Conservation (phyloP, 2,888 invertebrate genomes). For the Diarsia rubi region DNA sequence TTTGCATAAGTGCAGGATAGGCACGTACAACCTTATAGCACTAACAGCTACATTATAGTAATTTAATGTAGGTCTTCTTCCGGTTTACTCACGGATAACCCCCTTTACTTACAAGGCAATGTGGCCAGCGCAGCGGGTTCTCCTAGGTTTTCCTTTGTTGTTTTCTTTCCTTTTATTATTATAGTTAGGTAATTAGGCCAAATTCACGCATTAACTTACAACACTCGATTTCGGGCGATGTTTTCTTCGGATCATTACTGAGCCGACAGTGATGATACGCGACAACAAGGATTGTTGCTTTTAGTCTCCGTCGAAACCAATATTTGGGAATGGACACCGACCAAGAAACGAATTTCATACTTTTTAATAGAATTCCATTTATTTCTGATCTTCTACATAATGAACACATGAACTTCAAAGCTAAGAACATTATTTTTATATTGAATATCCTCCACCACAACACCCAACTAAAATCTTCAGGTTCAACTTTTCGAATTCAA, state of each 20-base stretch:
- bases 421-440: slow-evolving; percentile 19
- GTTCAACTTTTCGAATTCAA: not conserved
- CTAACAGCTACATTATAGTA: not conserved
- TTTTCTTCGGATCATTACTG: not conserved
- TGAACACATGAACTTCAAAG: slow-evolving; percentile 1
- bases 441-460: not conserved
- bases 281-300: not conserved
- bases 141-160: not conserved
- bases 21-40: not conserved
- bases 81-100: not conserved
- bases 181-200: not conserved
- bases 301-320: slow-evolving; percentile 4
- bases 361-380: slow-evolving; percentile 3
- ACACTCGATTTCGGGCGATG: not conserved
- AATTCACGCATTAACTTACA: not conserved
- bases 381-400: not conserved
- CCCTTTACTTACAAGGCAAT: not conserved
- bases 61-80: not conserved
- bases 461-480: not conserved
- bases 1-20: too few relatives aligned
- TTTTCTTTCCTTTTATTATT: not conserved
- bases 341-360: slow-evolving; percentile 6
- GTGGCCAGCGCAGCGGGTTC: not conserved
- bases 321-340: slow-evolving; percentile 5
- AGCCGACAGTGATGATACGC: not conserved